Conservation (phyloP, 1,140 invertebrate genomes). For the Stenopsyche tienmushanensis region DNA sequence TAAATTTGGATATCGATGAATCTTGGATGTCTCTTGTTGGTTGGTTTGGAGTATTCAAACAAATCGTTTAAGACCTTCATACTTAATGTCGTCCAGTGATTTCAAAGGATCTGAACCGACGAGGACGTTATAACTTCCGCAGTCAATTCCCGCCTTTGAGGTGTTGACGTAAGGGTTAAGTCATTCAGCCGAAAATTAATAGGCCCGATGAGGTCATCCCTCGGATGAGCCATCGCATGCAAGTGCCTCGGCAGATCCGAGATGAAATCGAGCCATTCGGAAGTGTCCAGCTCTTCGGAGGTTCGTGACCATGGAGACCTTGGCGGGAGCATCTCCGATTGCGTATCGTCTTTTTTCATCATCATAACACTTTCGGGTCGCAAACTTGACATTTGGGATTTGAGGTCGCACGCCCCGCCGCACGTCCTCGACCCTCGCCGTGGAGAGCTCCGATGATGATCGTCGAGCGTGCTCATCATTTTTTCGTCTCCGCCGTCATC, state of each 20-base stretch:
- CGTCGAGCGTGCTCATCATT: background rate
- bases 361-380: conserved; percentile 30
- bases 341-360: conserved; percentile 21
- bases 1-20: background rate
- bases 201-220: too few species aligned
- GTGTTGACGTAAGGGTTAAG: too few species aligned
- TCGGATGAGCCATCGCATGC: too few species aligned
- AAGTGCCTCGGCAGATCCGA: too few species aligned
- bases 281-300: conserved; percentile 8
- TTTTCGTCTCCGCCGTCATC: conserved; percentile 4
- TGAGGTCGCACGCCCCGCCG: conserved; percentile 34
- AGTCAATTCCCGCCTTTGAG: too few species aligned
- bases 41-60: too few species aligned
- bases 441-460: conserved; percentile 3
- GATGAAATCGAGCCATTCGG: conserved; percentile 18
- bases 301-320: conserved; percentile 28
- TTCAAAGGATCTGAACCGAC: too few species aligned
- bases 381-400: conserved; percentile 31
- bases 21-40: too few species aligned
- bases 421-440: conserved; percentile 30
- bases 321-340: conserved; percentile 27
- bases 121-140: too few species aligned
- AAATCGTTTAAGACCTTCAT: too few species aligned
- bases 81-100: too few species aligned
- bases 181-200: too few species aligned